phyloP scores from a whole-genome alignment of 2,797 vertebrate genomes.

The Pantherophis alleghaniensis region DNA sequence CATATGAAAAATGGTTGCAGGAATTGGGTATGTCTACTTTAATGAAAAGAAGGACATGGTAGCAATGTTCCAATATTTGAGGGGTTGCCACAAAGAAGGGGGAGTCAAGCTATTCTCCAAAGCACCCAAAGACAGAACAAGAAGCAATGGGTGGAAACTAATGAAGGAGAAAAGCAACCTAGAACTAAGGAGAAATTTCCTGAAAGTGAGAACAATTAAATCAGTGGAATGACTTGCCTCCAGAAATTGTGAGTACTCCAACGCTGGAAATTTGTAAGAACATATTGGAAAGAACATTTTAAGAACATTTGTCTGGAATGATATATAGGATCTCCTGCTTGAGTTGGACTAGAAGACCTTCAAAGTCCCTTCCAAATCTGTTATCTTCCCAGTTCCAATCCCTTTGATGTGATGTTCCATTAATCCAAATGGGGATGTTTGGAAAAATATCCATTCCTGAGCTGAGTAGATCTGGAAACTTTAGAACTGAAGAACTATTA shows the following conservation, averaged over 20 bases:
- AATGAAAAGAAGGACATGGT: neutral
- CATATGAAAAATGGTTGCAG: neutral
- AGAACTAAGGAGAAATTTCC: neutral
- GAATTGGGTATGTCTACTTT: neutral
- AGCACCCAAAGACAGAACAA: neutral
- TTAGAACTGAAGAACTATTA: neutral
- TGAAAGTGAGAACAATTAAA: neutral
- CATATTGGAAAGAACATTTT: neutral
- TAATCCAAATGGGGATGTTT: neutral
- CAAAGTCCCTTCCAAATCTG: neutral
- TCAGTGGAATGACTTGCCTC: rapidly evolving
- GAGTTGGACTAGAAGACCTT: neutral
- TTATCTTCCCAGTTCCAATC: neutral
- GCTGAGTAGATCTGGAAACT: neutral
- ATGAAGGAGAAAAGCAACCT: neutral
- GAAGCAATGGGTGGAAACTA: neutral
- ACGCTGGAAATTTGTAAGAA: neutral
- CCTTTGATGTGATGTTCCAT: neutral
- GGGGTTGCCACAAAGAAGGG: neutral
- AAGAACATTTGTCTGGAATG: neutral
- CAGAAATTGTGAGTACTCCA: neutral
- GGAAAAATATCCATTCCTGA: neutral
- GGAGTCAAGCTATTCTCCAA: rapidly evolving
- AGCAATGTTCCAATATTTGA: neutral
- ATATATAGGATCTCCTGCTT: neutral